Evolutionary conservation across 2,113 vertebrate species (phyloP).

Genomic region (Coracopsis vasa): DNA sequence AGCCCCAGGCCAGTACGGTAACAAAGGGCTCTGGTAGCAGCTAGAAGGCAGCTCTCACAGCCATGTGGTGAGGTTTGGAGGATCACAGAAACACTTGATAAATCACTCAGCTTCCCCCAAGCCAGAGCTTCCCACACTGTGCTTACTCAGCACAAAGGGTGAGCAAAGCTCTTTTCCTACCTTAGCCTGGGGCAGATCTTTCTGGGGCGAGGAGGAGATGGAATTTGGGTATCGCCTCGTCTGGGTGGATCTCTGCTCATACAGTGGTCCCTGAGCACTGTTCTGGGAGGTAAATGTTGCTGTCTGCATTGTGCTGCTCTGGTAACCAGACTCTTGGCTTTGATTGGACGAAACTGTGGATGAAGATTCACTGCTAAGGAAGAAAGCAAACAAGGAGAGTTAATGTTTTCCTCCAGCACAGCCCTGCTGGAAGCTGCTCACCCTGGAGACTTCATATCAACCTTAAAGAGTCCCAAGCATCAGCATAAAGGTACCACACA

Average conservation of each 20-base stretch:
- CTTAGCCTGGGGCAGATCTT: conserved; percentile 92
- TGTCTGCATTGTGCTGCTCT: conserved; percentile 78
- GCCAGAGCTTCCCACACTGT: neutral
- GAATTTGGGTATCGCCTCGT: conserved; percentile 89
- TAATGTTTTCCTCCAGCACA: neutral
- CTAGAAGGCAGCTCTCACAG: neutral
- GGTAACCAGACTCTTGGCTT: conserved; percentile 84
- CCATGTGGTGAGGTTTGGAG: neutral
- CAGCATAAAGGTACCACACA: neutral
- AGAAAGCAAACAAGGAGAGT: rapidly evolving
- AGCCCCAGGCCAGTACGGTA: neutral
- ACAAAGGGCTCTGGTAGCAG: neutral
- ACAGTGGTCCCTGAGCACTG: conserved; percentile 85
- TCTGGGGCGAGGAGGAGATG: conserved; percentile 91
- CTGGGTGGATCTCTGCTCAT: conserved; percentile 92
- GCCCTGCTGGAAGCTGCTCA: neutral
- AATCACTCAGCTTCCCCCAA: rapidly evolving
- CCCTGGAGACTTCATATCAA: neutral
- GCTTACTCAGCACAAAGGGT: neutral
- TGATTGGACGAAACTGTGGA: conserved; percentile 87
- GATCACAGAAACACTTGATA: neutral
- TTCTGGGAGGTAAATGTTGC: conserved; percentile 83
- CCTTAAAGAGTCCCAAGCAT: neutral
- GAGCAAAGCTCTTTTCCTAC: conserved; percentile 59
- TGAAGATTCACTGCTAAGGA: conserved; percentile 81